A percentile compares a stretch with the other conserved stretches of the same genome.
Conservation (phyloP, 2,888 invertebrate genomes). For the Apamea anceps region DNA sequence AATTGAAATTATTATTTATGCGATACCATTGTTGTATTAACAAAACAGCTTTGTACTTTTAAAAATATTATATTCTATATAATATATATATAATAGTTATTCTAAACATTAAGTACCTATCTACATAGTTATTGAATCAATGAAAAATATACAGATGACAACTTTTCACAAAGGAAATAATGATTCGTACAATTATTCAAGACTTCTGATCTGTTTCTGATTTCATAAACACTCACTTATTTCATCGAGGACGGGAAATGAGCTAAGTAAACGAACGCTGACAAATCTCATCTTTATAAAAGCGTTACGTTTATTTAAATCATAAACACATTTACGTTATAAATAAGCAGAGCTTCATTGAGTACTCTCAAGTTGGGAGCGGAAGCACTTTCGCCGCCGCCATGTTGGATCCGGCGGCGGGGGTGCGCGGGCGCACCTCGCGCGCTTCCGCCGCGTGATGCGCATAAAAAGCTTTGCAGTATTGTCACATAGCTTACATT, state of each 20-base stretch:
- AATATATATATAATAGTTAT: background rate
- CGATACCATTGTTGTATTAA: background rate
- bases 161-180: slow-evolving; percentile 11
- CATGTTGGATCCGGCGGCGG: slow-evolving; percentile 89
- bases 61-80: too few species aligned
- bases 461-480: slow-evolving; percentile 86
- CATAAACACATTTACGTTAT: slow-evolving; percentile 77
- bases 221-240: slow-evolving; percentile 48
- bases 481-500: slow-evolving; percentile 85
- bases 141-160: background rate
- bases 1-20: slow-evolving; percentile 24
- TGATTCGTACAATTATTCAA: slow-evolving; percentile 15
- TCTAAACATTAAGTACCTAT: background rate
- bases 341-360: slow-evolving; percentile 84
- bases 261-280: slow-evolving; percentile 64
- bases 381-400: slow-evolving; percentile 90
- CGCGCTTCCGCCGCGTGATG: slow-evolving; percentile 88
- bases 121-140: background rate
- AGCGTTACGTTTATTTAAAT: slow-evolving; percentile 68
- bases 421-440: slow-evolving; percentile 86
- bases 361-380: slow-evolving; percentile 84
- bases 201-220: slow-evolving; percentile 30
- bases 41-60: background rate
- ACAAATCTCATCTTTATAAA: slow-evolving; percentile 64
- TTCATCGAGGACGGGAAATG: slow-evolving; percentile 57